These are phyloP conservation scores for Burhinus oedicnemus DNA, from an alignment of 2,113 vertebrate genomes.

Conservation along the genomic window DNA sequence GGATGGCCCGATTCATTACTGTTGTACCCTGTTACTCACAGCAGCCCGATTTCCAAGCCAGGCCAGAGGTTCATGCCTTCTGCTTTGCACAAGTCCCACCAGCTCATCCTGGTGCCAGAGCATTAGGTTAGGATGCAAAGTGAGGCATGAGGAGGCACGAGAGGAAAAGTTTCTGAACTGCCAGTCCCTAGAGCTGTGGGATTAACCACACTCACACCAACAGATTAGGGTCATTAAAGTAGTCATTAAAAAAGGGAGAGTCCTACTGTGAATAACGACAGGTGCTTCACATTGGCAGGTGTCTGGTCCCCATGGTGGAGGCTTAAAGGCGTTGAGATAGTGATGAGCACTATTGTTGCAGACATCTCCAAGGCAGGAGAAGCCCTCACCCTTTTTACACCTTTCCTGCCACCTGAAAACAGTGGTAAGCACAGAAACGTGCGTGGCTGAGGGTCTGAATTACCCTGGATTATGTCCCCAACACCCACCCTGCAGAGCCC, in stretches of 20 bases:
- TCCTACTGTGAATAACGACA: not conserved
- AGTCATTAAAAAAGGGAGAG: conserved; percentile 39
- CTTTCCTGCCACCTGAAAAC: not conserved
- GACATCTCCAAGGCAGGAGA: not conserved
- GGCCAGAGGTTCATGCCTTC: not conserved
- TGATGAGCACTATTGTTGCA: not conserved
- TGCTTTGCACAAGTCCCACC: not conserved
- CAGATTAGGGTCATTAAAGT: not conserved
- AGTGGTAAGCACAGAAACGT: rapidly evolving
- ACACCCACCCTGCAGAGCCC: not conserved
- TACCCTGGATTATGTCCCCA: not conserved
- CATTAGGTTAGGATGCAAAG: not conserved
- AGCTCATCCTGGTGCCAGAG: not conserved
- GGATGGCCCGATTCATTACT: not conserved
- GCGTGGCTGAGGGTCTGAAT: not conserved
- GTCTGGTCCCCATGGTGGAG: not conserved
- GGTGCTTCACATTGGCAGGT: not conserved
- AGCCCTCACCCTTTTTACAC: not conserved
- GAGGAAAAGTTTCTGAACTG: not conserved
- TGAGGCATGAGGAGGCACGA: not conserved
- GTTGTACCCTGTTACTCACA: not conserved
- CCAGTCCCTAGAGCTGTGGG: not conserved
- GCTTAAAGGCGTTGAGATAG: not conserved
- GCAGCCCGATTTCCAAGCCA: not conserved
- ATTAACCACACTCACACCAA: conserved; percentile 4